phyloP scores from a whole-genome alignment of 2,797 vertebrate species.

The Perdix hodgsoniae region DNA sequence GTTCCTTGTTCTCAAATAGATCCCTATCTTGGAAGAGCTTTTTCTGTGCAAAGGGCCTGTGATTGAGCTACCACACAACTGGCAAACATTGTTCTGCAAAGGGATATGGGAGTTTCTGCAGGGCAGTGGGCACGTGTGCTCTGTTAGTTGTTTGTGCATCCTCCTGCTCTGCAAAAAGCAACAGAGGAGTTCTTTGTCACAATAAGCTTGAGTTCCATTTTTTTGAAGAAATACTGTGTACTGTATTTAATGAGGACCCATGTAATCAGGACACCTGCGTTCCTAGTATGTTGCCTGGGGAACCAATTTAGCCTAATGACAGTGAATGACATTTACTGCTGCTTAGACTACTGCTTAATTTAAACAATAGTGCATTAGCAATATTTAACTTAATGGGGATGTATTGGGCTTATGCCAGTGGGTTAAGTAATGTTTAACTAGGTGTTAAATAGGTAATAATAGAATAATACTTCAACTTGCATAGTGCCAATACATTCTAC shows the following conservation, averaged over 20 bases:
- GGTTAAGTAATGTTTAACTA: conserved; percentile 75
- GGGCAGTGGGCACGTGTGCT: fast-evolving
- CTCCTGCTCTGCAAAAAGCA: not conserved
- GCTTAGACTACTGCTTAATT: conserved; percentile 67
- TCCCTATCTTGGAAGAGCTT: conserved; percentile 4
- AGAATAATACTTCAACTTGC: conserved; percentile 58
- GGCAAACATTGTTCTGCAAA: not conserved
- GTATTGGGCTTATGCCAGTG: conserved; percentile 60
- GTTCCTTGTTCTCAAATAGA: not conserved
- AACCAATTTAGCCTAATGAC: conserved; percentile 78
- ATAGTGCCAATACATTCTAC: conserved; percentile 31
- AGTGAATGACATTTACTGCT: conserved; percentile 69
- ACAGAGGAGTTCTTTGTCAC: not conserved
- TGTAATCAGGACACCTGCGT: conserved; percentile 69
- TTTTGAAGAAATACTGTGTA: conserved; percentile 17
- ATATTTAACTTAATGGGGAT: conserved; percentile 61
- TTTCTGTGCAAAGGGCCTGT: not conserved
- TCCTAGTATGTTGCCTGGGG: conserved; percentile 66
- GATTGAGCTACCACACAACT: not conserved
- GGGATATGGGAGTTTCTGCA: not conserved
- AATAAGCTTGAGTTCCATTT: conserved; percentile 13
- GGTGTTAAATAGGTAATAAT: conserved; percentile 72
- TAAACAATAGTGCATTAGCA: conserved; percentile 73
- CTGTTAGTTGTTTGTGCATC: not conserved
- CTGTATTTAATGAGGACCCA: conserved; percentile 49